These are phyloP conservation scores for Dendrocincla fuliginosa DNA, from an alignment of 2,797 vertebrate species.

Conservation along the genomic window DNA sequence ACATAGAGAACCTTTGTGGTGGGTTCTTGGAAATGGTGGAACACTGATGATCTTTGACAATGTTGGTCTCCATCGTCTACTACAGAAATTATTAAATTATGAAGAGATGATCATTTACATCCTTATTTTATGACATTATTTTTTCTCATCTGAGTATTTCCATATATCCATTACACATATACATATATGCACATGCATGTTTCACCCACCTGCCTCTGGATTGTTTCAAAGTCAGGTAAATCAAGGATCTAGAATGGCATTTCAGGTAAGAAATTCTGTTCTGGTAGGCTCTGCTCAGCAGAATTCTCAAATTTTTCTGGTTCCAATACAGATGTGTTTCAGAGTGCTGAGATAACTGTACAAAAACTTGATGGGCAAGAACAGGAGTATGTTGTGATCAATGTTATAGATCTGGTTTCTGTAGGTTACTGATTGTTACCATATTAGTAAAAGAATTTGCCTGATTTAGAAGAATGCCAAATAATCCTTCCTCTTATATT, in stretches of 20 bases:
- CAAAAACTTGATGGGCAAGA: not conserved
- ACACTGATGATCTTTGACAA: not conserved
- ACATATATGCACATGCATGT: accelerated
- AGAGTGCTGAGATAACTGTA: not conserved
- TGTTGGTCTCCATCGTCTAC: not conserved
- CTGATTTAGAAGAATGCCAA: not conserved
- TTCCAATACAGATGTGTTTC: not conserved
- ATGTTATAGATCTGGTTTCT: not conserved
- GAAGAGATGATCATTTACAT: not conserved
- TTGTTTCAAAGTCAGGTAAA: not conserved
- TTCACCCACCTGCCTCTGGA: not conserved
- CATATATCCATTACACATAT: not conserved
- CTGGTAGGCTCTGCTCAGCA: not conserved
- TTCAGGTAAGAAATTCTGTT: not conserved
- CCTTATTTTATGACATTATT: not conserved
- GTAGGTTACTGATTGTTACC: not conserved
- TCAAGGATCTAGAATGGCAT: not conserved
- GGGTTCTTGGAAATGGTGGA: not conserved
- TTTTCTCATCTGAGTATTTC: not conserved
- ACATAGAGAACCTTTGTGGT: not conserved
- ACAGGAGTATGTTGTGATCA: not conserved
- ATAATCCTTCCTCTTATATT: not conserved
- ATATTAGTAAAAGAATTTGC: not conserved
- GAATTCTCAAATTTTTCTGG: not conserved
- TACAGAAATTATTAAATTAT: not conserved